Evolutionary conservation across 2,797 vertebrate species (phyloP).

Genomic region (Hippocampus kuda): DNA sequence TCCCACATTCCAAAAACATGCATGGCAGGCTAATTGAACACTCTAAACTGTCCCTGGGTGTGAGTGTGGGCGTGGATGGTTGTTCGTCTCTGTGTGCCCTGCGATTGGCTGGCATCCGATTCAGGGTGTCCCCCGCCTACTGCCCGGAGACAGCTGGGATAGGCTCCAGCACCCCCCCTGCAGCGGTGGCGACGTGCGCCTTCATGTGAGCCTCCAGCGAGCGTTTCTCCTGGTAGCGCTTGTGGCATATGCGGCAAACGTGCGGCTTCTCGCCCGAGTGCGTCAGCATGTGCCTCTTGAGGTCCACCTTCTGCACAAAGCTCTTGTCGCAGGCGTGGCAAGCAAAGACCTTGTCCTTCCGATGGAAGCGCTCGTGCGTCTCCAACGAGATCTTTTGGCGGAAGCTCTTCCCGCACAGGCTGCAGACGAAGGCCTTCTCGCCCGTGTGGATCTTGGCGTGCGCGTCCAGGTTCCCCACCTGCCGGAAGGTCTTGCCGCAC

Average conservation of each 20-base stretch:
- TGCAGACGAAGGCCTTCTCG: conserved; percentile 55
- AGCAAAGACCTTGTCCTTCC: conserved; percentile 46
- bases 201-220: conserved; percentile 53
- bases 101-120: too few species aligned
- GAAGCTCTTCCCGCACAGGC: conserved; percentile 56
- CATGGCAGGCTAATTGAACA: too few species aligned
- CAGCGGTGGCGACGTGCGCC: conserved; percentile 22
- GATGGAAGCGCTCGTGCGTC: conserved; percentile 58
- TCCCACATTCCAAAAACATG: too few species aligned
- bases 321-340: conserved; percentile 50
- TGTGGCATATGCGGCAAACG: conserved; percentile 44
- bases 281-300: conserved; percentile 54
- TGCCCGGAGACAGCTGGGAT: too few species aligned
- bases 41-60: too few species aligned
- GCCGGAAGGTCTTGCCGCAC: conserved; percentile 51
- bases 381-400: conserved; percentile 58
- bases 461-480: conserved; percentile 54
- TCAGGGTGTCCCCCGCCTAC: too few species aligned
- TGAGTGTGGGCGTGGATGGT: too few species aligned
- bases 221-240: conserved; percentile 56
- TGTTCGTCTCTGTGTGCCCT: too few species aligned
- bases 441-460: conserved; percentile 55
- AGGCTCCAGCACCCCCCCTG: too few species aligned
- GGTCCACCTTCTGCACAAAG: conserved; percentile 56
- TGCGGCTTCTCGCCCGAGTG: conserved; percentile 60